A percentile compares a stretch with the other conserved stretches of the same genome.
phyloP scores from a whole-genome alignment of 2,113 vertebrate genomes.

The Psammodynastes pulverulentus region DNA sequence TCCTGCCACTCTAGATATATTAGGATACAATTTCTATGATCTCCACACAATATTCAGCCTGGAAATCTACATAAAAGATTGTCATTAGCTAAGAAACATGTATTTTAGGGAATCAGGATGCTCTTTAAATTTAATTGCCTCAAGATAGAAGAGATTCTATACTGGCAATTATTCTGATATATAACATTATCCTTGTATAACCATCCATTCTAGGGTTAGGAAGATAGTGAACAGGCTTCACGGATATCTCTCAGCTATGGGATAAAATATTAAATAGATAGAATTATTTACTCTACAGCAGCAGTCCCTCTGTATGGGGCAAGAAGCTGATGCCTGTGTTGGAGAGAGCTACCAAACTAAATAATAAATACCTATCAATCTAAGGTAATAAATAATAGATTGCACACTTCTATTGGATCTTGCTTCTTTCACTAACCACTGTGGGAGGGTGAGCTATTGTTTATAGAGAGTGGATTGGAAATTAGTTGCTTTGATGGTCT shows the following conservation, averaged over 20 bases:
- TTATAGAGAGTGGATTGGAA: slow-evolving; percentile 8
- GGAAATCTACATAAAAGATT: background rate
- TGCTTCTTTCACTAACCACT: background rate
- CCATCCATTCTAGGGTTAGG: background rate
- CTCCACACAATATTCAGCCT: background rate
- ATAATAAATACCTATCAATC: slow-evolving; percentile 14
- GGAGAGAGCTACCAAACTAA: slow-evolving; percentile 21
- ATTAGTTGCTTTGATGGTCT: slow-evolving; percentile 10
- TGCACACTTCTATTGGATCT: background rate
- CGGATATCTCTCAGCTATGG: background rate
- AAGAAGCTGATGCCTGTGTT: slow-evolving; percentile 19
- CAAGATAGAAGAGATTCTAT: background rate
- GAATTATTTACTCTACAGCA: slow-evolving; percentile 32
- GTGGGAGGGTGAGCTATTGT: background rate
- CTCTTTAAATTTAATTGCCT: background rate
- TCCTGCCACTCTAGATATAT: background rate
- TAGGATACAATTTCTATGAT: background rate
- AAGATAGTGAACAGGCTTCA: background rate
- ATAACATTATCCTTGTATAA: background rate
- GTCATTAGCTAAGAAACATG: background rate
- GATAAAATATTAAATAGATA: slow-evolving; percentile 19
- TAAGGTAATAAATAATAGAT: slow-evolving; percentile 31
- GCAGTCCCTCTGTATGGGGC: background rate
- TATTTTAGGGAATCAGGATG: background rate
- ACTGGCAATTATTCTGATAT: slow-evolving; percentile 5